A percentile compares a stretch with the other conserved stretches of the same genome.
phyloP scores from a whole-genome alignment of 2,888 invertebrate species.

The Pandemis cinnamomeana region DNA sequence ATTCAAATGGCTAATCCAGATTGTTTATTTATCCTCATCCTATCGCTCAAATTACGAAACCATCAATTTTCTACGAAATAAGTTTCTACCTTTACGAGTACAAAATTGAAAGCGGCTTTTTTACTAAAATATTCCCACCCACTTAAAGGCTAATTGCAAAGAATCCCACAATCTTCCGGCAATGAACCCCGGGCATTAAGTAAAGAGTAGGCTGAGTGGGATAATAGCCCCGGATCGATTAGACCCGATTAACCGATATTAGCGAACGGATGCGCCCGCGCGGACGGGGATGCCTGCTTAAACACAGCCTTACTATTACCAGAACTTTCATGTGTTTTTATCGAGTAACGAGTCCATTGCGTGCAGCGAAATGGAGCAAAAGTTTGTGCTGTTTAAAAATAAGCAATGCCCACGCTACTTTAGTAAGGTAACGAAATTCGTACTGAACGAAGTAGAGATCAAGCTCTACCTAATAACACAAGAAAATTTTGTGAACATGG shows the following conservation, averaged over 20 bases:
- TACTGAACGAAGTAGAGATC: no score
- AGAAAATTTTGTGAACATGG: background rate
- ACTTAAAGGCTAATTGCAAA: background rate
- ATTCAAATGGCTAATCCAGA: no score
- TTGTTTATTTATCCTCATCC: no score
- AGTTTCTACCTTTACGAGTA: background rate
- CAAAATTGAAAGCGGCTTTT: background rate
- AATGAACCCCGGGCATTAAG: background rate
- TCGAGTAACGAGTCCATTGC: no score
- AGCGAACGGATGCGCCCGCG: constrained; percentile 13
- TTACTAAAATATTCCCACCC: background rate
- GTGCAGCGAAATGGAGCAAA: no score
- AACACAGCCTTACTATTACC: background rate
- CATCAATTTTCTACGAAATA: no score
- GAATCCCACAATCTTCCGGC: constrained; percentile 1
- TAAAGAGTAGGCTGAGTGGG: constrained; percentile 2
- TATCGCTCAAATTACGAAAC: no score
- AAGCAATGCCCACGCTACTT: no score
- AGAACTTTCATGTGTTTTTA: no score
- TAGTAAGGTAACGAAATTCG: no score
- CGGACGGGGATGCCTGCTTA: constrained; percentile 16
- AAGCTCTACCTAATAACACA: background rate
- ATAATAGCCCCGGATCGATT: constrained; percentile 24
- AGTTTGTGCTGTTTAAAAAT: no score
- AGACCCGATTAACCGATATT: constrained; percentile 6